A percentile compares a stretch with the other conserved stretches of the same genome.
Evolutionary conservation across 2,888 invertebrate species (phyloP).

Genomic region (Cephalotes varians): DNA sequence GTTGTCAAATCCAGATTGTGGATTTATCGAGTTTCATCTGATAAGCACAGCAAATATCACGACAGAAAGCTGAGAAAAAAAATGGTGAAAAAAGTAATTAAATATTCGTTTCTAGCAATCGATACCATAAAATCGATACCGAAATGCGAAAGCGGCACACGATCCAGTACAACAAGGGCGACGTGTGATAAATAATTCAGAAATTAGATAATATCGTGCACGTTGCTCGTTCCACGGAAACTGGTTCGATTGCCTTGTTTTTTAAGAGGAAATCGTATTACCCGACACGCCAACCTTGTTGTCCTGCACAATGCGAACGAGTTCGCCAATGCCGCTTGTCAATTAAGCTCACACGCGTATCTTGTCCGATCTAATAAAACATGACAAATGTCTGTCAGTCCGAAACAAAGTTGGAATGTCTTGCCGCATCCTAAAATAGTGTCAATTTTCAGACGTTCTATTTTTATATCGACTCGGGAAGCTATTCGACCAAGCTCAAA

Average conservation of each 20-base stretch:
- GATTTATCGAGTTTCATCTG: neutral
- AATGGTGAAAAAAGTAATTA: constrained; percentile 7
- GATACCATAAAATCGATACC: constrained; percentile 37
- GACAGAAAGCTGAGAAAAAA: neutral
- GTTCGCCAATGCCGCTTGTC: constrained; percentile 55
- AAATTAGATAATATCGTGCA: constrained; percentile 64
- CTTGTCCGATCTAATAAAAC: constrained; percentile 39
- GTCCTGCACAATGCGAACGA: constrained; percentile 53
- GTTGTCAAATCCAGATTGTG: neutral
- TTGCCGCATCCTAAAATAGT: constrained; percentile 23
- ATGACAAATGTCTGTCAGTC: constrained; percentile 26
- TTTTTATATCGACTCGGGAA: constrained; percentile 15
- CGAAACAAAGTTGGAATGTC: neutral
- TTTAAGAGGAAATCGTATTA: constrained; percentile 60
- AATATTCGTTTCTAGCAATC: constrained; percentile 35
- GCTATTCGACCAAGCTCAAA: neutral
- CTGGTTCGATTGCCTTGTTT: constrained; percentile 63
- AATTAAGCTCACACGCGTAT: constrained; percentile 54
- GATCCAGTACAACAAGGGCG: constrained; percentile 15
- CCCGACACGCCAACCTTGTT: constrained; percentile 62
- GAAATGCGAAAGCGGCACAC: constrained; percentile 23
- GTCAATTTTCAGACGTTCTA: constrained; percentile 12
- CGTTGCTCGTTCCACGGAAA: constrained; percentile 50
- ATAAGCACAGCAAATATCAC: neutral
- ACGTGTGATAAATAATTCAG: constrained; percentile 61